A percentile compares a stretch with the other conserved stretches of the same genome.
Evolutionary conservation across 2,113 vertebrate genomes (phyloP).

Genomic region (Pluvianellus socialis): DNA sequence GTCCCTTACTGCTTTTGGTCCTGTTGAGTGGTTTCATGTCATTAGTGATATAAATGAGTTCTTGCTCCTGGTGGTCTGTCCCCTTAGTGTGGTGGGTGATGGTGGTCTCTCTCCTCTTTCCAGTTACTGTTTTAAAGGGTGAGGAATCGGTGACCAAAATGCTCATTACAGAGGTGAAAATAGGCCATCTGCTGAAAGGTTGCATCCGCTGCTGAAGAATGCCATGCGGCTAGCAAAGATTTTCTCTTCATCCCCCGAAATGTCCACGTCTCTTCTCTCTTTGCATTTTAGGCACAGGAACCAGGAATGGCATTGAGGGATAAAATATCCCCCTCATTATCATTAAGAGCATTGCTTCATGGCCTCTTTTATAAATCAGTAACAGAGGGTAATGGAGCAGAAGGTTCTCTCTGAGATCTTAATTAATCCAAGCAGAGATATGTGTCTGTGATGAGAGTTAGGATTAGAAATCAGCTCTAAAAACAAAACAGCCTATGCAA

Average conservation of each 20-base stretch:
- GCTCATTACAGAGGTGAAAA: background rate
- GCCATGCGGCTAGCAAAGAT: background rate
- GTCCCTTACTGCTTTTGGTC: background rate
- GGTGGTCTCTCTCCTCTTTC: background rate
- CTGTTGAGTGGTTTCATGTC: background rate
- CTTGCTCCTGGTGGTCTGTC: background rate
- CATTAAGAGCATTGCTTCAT: conserved; percentile 33
- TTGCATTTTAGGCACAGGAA: background rate
- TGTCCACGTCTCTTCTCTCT: background rate
- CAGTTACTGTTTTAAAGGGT: background rate
- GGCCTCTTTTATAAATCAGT: conserved; percentile 22
- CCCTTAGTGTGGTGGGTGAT: background rate
- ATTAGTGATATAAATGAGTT: background rate
- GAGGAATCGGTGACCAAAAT: background rate
- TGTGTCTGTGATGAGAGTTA: conserved; percentile 19
- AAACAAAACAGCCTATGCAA: conserved; percentile 17
- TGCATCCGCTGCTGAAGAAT: background rate
- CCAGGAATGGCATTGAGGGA: background rate
- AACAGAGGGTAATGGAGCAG: conserved; percentile 36
- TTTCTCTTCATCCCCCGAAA: background rate
- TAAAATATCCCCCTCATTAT: conserved; percentile 4
- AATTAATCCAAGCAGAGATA: conserved; percentile 43
- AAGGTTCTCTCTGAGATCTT: conserved; percentile 24
- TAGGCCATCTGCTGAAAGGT: background rate
- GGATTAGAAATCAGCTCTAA: conserved; percentile 29